phyloP scores from a whole-genome alignment of 1,140 invertebrate species.

The Wiebesia pumilae region DNA sequence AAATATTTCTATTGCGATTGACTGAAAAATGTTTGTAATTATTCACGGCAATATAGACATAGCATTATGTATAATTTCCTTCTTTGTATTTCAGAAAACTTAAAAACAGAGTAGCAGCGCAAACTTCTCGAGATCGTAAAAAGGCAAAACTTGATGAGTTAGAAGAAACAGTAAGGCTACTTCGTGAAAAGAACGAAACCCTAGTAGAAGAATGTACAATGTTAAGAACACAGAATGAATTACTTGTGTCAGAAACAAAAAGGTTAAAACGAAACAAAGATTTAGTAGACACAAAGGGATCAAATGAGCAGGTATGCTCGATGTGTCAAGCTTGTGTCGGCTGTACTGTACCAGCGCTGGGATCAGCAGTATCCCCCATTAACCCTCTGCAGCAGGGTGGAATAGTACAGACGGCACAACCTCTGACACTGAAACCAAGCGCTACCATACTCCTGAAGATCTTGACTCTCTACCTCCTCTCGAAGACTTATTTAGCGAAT shows the following conservation, averaged over 20 bases:
- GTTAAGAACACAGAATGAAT: conserved; percentile 80
- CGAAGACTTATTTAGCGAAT: conserved; percentile 83
- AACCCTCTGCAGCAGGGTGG: conserved; percentile 89
- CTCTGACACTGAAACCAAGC: conserved; percentile 67
- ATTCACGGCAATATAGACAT: too few species aligned
- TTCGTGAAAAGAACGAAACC: conserved; percentile 81
- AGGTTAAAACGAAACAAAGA: conserved; percentile 76
- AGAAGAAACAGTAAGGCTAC: conserved; percentile 81
- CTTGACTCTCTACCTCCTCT: conserved; percentile 85
- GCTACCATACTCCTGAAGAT: conserved; percentile 79
- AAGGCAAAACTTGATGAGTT: conserved; percentile 93
- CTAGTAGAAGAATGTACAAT: conserved; percentile 80
- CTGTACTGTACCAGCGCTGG: conserved; percentile 77
- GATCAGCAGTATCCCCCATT: conserved; percentile 84
- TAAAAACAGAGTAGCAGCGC: conserved; percentile 98
- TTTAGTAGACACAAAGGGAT: conserved; percentile 67
- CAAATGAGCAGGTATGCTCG: conserved; percentile 69
- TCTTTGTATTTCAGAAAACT: conserved; percentile 84
- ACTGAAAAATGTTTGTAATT: too few species aligned
- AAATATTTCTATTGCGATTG: too few species aligned
- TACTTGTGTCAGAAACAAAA: conserved; percentile 79
- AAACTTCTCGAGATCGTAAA: conserved; percentile 97
- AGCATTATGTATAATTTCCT: background rate
- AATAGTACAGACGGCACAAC: conserved; percentile 78
- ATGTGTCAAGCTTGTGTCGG: conserved; percentile 75